Evolutionary conservation across 2,797 vertebrate genomes (phyloP).

Genomic region (Pseudochirops cupreus): DNA sequence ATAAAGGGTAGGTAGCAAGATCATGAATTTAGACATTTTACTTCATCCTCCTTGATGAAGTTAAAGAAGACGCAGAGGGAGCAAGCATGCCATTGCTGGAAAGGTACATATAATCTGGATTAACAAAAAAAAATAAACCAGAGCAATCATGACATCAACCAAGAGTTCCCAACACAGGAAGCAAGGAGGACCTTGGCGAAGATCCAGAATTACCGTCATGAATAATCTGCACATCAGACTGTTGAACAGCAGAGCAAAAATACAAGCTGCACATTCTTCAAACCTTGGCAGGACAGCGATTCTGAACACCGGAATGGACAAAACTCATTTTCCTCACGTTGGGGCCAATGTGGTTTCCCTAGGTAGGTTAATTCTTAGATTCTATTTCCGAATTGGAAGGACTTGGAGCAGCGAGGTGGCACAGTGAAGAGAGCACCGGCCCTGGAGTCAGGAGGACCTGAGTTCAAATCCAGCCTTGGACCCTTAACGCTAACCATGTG

Average conservation of each 20-base stretch:
- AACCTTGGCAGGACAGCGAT: background rate
- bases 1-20: background rate
- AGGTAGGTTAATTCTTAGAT: background rate
- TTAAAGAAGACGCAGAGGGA: background rate
- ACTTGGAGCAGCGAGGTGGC: background rate
- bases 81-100: background rate
- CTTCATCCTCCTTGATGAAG: background rate
- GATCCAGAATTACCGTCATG: background rate
- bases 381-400: background rate
- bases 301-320: background rate
- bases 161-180: background rate
- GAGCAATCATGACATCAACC: background rate
- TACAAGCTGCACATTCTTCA: background rate
- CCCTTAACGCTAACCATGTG: too few species aligned
- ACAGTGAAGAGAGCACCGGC: too few species aligned
- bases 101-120: background rate
- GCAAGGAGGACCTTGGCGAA: background rate
- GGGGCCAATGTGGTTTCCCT: background rate
- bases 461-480: too few species aligned
- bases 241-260: background rate
- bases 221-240: background rate
- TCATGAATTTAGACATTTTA: background rate
- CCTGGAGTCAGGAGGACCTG: too few species aligned
- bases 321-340: background rate
- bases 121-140: background rate